A percentile compares a stretch with the other conserved stretches of the same genome.
These are phyloP conservation scores for Nixonia krombeini DNA, from an alignment of 1,140 invertebrate species.

Conservation along the genomic window DNA sequence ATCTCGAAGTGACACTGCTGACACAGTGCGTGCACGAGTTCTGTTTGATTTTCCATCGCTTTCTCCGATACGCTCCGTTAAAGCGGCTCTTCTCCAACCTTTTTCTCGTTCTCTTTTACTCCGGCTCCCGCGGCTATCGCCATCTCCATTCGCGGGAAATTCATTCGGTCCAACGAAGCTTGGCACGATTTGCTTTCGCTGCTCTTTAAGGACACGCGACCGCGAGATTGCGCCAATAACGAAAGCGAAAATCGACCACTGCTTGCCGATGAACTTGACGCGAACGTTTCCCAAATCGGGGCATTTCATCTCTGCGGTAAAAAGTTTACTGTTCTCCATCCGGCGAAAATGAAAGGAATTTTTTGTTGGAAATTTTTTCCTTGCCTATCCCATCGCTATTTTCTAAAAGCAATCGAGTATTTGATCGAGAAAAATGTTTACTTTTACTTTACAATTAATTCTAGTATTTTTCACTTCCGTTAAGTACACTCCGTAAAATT, in stretches of 20 bases:
- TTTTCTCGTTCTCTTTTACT: slow-evolving; percentile 43
- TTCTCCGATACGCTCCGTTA: slow-evolving; percentile 70
- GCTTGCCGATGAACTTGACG: slow-evolving; percentile 20
- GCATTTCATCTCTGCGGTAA: too few relatives aligned
- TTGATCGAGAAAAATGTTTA: neutral
- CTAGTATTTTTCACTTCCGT: too few relatives aligned
- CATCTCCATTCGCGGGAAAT: slow-evolving; percentile 50
- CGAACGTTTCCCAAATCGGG: neutral
- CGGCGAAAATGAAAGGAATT: neutral
- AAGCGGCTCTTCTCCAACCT: slow-evolving; percentile 48
- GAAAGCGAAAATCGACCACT: slow-evolving; percentile 42
- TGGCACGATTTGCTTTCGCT: slow-evolving; percentile 60
- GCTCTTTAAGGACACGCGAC: slow-evolving; percentile 43
- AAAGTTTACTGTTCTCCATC: too few relatives aligned
- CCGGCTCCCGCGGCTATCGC: slow-evolving; percentile 22
- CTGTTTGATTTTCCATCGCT: slow-evolving; percentile 59
- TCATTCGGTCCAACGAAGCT: slow-evolving; percentile 46
- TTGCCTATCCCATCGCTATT: too few relatives aligned
- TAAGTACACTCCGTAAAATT: too few relatives aligned
- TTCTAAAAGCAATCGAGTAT: neutral
- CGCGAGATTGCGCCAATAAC: slow-evolving; percentile 35
- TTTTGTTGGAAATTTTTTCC: neutral
- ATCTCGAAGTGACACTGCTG: slow-evolving; percentile 30
- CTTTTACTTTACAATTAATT: too few relatives aligned
- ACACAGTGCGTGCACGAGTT: slow-evolving; percentile 26